A percentile compares a stretch with the other conserved stretches of the same genome.
Evolutionary conservation across 2,113 vertebrate species (phyloP).

Genomic region (Urocynchramus pylzowi): DNA sequence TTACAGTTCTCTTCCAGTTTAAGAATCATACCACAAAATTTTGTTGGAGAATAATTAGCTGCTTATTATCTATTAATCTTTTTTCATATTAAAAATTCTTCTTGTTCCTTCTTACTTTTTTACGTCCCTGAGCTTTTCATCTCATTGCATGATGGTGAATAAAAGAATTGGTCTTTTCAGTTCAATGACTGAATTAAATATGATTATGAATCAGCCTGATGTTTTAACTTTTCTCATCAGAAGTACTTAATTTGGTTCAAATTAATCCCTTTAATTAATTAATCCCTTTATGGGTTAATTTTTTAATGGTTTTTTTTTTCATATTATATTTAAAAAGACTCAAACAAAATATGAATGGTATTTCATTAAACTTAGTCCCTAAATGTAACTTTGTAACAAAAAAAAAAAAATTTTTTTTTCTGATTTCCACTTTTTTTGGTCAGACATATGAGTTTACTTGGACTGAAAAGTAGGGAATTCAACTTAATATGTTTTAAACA

Average conservation of each 20-base stretch:
- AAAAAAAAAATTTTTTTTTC: background rate
- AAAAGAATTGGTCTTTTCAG: background rate
- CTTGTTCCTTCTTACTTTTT: background rate
- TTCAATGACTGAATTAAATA: background rate
- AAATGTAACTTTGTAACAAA: background rate
- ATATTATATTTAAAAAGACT: background rate
- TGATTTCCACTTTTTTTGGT: background rate
- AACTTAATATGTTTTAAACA: background rate
- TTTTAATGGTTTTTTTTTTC: background rate
- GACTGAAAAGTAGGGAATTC: background rate
- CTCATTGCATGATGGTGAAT: background rate
- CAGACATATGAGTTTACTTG: background rate
- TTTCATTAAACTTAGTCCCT: background rate
- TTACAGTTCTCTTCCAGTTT: background rate
- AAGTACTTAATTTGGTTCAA: background rate
- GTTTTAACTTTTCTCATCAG: background rate
- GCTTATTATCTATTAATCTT: background rate
- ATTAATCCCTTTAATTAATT: background rate
- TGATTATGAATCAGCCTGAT: background rate
- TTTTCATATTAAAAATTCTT: background rate
- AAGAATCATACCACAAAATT: background rate
- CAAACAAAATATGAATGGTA: background rate
- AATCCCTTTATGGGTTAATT: background rate
- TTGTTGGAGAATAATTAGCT: background rate
- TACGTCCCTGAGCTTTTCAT: background rate